Evolutionary conservation across 92 coral and sea anemone species (phyloP), one percentile per base, ranked within the genome.

Genomic region (Hydrozoanthus gracilis): DNA sequence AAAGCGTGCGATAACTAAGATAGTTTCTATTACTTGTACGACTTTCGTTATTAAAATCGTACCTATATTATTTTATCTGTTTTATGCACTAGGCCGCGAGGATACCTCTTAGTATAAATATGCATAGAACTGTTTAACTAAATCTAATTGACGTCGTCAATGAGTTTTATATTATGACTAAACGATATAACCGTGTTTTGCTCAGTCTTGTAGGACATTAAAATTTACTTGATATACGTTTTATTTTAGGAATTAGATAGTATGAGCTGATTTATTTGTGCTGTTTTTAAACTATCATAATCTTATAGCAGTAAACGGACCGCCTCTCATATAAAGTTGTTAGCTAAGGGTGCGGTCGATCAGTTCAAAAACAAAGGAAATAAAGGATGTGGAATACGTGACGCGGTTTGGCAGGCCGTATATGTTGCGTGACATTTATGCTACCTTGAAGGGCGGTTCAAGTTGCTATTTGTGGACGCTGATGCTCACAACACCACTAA

Each of bases 301-400:
- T 61, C 12, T 61, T 61, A n/a, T 61, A 61, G 68, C 68, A 61
- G 17, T 61, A 61, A 61, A 61, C 68, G 16, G 68, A 61, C 68
- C 68, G 68, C 68, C 68, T 7, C 68, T 61, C 68, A 61, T 17
- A 61, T 61, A 61, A 61, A 61, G 68, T 61, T 61, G 68, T 61
- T 61, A 61, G 68, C 68, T 27, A 27, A 27, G 39, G 39, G 39
- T 27, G 2, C 39, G 39, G 39, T 27, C 39, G 39, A 27, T 27
- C 39, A 27, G 39, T 27, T 2, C 39, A 27, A 27, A 27, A 27
- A 27, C 39, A 27, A 27, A 27, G 39, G 39, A 27, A 27, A 27
- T 0, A 27, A 27, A 27, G 39, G 39, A 27, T 27, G 39, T 27
- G 39, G 68, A 61, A 61, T 61, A 61, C 68, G 16, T 61, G 68